These are phyloP conservation scores for Temnothorax unifasciatus DNA, from an alignment of 2,888 invertebrate species.

Conservation along the genomic window DNA sequence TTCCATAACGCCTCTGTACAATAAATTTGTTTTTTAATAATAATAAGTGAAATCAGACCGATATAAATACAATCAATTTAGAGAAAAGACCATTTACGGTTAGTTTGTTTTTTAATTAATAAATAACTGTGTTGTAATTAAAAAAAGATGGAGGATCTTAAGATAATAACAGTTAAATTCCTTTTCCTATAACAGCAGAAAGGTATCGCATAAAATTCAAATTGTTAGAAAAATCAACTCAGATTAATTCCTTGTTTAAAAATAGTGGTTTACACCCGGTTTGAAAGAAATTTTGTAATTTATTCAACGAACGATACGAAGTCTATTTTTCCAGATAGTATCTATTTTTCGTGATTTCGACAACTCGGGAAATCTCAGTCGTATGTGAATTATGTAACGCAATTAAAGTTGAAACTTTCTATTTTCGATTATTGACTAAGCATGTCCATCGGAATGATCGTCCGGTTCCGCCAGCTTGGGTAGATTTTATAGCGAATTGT, in stretches of 20 bases:
- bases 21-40: neutral
- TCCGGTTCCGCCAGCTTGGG: conserved; percentile 41
- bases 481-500: conserved; percentile 25
- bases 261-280: neutral
- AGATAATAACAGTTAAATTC: neutral
- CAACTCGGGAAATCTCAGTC: conserved; percentile 23
- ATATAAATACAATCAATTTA: no score
- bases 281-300: neutral
- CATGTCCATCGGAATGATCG: conserved; percentile 21
- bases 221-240: neutral
- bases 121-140: neutral
- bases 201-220: neutral
- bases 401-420: conserved; percentile 54
- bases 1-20: neutral
- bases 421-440: conserved; percentile 39
- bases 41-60: no score
- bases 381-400: conserved; percentile 16
- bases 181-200: neutral
- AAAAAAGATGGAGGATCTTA: neutral
- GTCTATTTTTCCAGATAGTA: neutral
- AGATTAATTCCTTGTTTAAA: neutral
- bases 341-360: conserved; percentile 11
- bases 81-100: no score
- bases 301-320: neutral
- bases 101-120: neutral